Base-by-base conservation (phyloP, 2,797 vertebrate genomes). In the Peromyscus aztecus region DNA sequence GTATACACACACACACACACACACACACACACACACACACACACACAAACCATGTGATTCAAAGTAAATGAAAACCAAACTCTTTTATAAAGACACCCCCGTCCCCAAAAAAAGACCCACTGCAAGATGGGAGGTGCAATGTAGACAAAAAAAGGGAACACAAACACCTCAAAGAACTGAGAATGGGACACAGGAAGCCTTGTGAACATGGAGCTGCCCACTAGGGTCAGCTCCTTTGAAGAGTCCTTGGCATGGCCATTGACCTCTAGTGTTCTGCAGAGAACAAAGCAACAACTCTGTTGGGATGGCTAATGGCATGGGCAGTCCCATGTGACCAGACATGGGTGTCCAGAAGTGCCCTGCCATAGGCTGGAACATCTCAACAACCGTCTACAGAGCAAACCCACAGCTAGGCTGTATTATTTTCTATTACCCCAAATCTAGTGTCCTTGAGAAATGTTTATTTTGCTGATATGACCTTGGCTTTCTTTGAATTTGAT, bases 381-480 rank as follows among this genome's bases (percentile, higher is more conserved):
- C 67, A 27, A 29, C 81, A 69, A 67, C 12, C 37, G 40, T 91
- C 55, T 57, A 11, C 2, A 49, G 90, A 43, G 77, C 61, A 49
- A 34, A 23, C 7, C 0, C 24, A 57, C 40, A 81, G 34, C 73
- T 43, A 6, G 11, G 34, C 34, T 73, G 29, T 6, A 23, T 89
- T 82, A 19, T 34, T 82, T 83, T 46, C 82, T 92, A 57, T 31
- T 34, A 49, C 29, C 10, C 9, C 7, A 81, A 90, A 83, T 31
- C 40, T 43, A 61, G 14, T 76, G 76, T 77, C 57, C 0, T 0
- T 10, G 8, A 23, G 21, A 90, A 73, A 52, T 63, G n/a, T 85
- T 90, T 71, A 61, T 71, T 89, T 95, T 90, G 49, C 81, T 89
- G 52, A 90, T 57, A 59, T 88, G 71, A 63, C 57, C 55, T 94